Evolutionary conservation across 2,888 invertebrate genomes (phyloP).

Genomic region (Chesias legatella): DNA sequence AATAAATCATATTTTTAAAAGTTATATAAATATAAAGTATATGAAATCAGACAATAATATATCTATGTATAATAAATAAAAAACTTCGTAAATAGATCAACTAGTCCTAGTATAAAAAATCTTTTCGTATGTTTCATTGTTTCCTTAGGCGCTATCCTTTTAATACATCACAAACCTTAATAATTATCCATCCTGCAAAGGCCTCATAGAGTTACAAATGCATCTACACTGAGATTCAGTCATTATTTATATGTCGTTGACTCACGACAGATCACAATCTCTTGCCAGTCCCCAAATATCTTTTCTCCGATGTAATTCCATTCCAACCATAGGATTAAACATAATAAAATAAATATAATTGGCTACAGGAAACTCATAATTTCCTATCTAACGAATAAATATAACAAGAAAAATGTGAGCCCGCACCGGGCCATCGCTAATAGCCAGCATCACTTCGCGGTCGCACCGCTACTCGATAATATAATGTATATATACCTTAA

Average conservation of each 20-base stretch:
- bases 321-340: slow-evolving; percentile 70
- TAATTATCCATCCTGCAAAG: slow-evolving; percentile 80
- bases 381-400: slow-evolving; percentile 79
- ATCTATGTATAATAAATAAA: slow-evolving; percentile 80
- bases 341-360: slow-evolving; percentile 76
- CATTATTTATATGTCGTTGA: slow-evolving; percentile 81
- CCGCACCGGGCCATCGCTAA: slow-evolving; percentile 59
- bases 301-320: slow-evolving; percentile 69
- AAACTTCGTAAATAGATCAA: slow-evolving; percentile 81
- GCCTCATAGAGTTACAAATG: slow-evolving; percentile 81
- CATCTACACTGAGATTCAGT: slow-evolving; percentile 82
- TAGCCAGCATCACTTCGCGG: slow-evolving; percentile 77
- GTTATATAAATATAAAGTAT: slow-evolving; percentile 78
- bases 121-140: slow-evolving; percentile 81
- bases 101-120: slow-evolving; percentile 81
- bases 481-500: slow-evolving; percentile 65
- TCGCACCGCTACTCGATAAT: slow-evolving; percentile 75
- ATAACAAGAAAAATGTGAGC: slow-evolving; percentile 70
- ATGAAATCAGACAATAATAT: slow-evolving; percentile 80
- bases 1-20: slow-evolving; percentile 75
- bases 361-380: slow-evolving; percentile 79
- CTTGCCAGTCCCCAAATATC: slow-evolving; percentile 75
- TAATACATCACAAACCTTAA: slow-evolving; percentile 81
- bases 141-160: slow-evolving; percentile 81
- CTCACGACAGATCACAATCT: slow-evolving; percentile 80